A percentile compares a stretch with the other conserved stretches of the same genome.
These are phyloP conservation scores for Athalia rosae DNA, from an alignment of 2,888 invertebrate species.

Conservation along the genomic window DNA sequence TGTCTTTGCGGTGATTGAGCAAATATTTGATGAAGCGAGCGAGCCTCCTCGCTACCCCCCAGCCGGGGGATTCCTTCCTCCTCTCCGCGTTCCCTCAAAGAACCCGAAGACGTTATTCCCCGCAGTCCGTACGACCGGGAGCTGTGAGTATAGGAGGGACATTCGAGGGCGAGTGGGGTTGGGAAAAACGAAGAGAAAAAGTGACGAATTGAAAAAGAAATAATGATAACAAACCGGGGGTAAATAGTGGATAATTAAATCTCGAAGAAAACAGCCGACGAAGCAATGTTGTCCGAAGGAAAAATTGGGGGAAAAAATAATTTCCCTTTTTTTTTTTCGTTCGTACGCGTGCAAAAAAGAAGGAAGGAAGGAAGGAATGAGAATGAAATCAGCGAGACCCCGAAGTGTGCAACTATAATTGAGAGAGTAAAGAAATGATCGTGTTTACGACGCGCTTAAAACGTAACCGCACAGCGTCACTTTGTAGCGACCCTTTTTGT, in stretches of 20 bases:
- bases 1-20: slow-evolving; percentile 72
- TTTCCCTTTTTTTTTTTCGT: too few species aligned
- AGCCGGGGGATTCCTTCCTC: slow-evolving; percentile 36
- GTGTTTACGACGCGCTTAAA: slow-evolving; percentile 63
- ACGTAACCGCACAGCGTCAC: slow-evolving; percentile 49
- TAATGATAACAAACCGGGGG: not conserved
- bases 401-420: slow-evolving; percentile 50
- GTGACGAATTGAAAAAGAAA: slow-evolving; percentile 10
- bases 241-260: not conserved
- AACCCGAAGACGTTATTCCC: slow-evolving; percentile 31
- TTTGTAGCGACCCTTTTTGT: slow-evolving; percentile 38
- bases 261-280: slow-evolving; percentile 45
- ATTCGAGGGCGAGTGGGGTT: slow-evolving; percentile 10
- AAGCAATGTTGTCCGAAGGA: slow-evolving; percentile 16
- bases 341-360: not conserved
- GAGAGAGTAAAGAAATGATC: slow-evolving; percentile 34
- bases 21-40: slow-evolving; percentile 70
- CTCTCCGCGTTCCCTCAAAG: slow-evolving; percentile 26
- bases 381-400: slow-evolving; percentile 51
- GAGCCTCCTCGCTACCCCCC: slow-evolving; percentile 46
- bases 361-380: too few species aligned
- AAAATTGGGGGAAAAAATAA: slow-evolving; percentile 5
- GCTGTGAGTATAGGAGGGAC: not conserved
- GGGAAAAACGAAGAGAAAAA: not conserved
- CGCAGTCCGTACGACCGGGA: slow-evolving; percentile 50